Evolutionary conservation across 1,140 invertebrate species (phyloP).

Genomic region (Saxidomus purpurata): DNA sequence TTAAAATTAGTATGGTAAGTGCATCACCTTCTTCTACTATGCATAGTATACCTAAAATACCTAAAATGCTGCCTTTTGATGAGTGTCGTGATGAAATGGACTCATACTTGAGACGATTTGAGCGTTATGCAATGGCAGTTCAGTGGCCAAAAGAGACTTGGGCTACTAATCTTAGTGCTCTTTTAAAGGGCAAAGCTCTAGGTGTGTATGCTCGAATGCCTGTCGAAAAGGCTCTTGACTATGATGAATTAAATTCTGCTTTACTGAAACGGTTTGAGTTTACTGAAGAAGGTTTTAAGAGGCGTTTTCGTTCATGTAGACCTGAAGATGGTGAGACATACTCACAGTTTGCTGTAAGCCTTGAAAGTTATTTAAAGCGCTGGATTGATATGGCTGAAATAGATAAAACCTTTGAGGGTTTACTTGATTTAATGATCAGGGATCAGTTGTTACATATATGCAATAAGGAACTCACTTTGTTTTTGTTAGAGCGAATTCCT

Average conservation of each 20-base stretch:
- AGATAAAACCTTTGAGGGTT: not conserved
- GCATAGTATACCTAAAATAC: not conserved
- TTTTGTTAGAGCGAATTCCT: slow-evolving; percentile 47
- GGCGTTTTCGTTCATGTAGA: slow-evolving; percentile 47
- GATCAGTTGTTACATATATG: slow-evolving; percentile 41
- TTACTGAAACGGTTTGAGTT: slow-evolving; percentile 67
- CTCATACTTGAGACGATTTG: slow-evolving; percentile 49
- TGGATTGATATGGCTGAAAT: slow-evolving; percentile 30
- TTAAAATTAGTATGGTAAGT: not conserved
- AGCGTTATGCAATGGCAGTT: slow-evolving; percentile 57
- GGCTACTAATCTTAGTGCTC: slow-evolving; percentile 63
- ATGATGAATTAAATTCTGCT: slow-evolving; percentile 67
- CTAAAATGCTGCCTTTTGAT: slow-evolving; percentile 65
- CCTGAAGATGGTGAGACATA: slow-evolving; percentile 66
- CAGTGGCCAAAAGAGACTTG: slow-evolving; percentile 48
- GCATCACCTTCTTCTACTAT: not conserved
- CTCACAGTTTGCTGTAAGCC: slow-evolving; percentile 9
- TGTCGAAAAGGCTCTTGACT: slow-evolving; percentile 59
- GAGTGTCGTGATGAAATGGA: slow-evolving; percentile 68
- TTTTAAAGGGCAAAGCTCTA: slow-evolving; percentile 67
- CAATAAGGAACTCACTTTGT: slow-evolving; percentile 27
- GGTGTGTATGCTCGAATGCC: slow-evolving; percentile 68
- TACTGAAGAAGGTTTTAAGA: slow-evolving; percentile 69
- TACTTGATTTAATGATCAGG: slow-evolving; percentile 20
- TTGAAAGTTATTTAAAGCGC: not conserved